Base-by-base conservation (phyloP, 1,140 invertebrate genomes). In the Prorops nasuta region DNA sequence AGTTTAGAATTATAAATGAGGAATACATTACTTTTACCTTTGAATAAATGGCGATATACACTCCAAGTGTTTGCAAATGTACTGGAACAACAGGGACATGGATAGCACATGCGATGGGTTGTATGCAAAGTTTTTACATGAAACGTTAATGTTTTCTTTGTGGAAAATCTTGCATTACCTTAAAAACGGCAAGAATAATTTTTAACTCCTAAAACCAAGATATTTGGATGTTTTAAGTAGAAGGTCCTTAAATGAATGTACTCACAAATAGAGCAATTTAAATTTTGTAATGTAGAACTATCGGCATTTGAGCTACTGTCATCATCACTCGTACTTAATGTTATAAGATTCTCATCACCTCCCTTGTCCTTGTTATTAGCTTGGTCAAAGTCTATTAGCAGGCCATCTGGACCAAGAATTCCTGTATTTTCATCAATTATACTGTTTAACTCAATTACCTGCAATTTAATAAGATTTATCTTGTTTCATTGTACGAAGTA, bases 21-120 rank as follows among this genome's bases (percentile, higher is more conserved):
- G 24, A 22, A 22, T 37, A 49, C 21, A 14, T 14, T 10, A 32
- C 18, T 12, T 10, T 86, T 83, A 63, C 86, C 81, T 80, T 86
- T 87, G 44, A 81, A 82, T 7, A 88, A 74, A 78, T 89, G 87
- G n/a, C 86, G 77, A 60, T 85, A 85, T 3, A 88, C 86, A 58
- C 84, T 83, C 80, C 84, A 87, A 0, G 83, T 79, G 54, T 85
- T 86, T 24, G 84, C 77, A 69, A 87, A 88, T 50, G 81, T 82
- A 47, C 81, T 81, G n/a, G 83, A 69, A 63, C 86, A 88, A 49
- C 82, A 83, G 9, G 85, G 85, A 63, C 87, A 89, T 10, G 81
- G 81, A 64, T 84, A 88, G 3, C 84, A 83, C 34, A 83, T 69
- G 28, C 83, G 73, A 37, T 80, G 82, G n/a, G 82, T 77, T 35